Evolutionary conservation across 23 tunicate species (phyloP), one percentile per base, ranked within the genome.

Genomic region (Botrylloides violaceus): DNA sequence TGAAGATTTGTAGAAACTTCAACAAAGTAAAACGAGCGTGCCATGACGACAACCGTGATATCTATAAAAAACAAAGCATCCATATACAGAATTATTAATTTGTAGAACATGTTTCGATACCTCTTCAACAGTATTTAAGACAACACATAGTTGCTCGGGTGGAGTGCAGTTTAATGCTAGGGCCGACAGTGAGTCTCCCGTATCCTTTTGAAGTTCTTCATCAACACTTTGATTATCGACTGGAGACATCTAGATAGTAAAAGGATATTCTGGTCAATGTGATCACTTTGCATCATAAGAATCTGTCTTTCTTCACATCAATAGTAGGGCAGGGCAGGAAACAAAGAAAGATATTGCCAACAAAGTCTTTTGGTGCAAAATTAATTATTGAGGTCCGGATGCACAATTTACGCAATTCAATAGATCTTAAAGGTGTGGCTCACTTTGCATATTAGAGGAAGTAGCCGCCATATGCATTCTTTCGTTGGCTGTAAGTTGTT

Each of bases 201-300:
- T 72, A 73, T 83, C 88, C n/a, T 61, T 72, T 29, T 90, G 82
- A 34, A 90, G 66, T 61, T 90, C 97, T 37, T 90, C 97, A 75
- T 90, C 97, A 25, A 39, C 37, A 21, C 79, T 82, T 70, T 36
- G 57, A 7, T 50, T 68, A 56, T 68, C 74, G 19, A 33, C 74
- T 0, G 74, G 74, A 34, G 74, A 68, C 74, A 68, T 68, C 74
- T 68, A 30, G 25, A 37, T 7, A 37, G n/a, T n/a, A n/a, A n/a
- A n/a, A n/a, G n/a, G n/a, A n/a, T n/a, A n/a, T n/a, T n/a, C n/a
- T n/a, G n/a, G n/a, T n/a, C n/a, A n/a, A n/a, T n/a, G n/a, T n/a
- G n/a, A n/a, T n/a, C n/a, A n/a, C n/a, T n/a, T n/a, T n/a, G n/a
- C n/a, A n/a, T n/a, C n/a, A n/a, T n/a, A n/a, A n/a, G n/a, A n/a